phyloP scores from a whole-genome alignment of 2,113 vertebrate genomes.

The Lepisosteus osseus region DNA sequence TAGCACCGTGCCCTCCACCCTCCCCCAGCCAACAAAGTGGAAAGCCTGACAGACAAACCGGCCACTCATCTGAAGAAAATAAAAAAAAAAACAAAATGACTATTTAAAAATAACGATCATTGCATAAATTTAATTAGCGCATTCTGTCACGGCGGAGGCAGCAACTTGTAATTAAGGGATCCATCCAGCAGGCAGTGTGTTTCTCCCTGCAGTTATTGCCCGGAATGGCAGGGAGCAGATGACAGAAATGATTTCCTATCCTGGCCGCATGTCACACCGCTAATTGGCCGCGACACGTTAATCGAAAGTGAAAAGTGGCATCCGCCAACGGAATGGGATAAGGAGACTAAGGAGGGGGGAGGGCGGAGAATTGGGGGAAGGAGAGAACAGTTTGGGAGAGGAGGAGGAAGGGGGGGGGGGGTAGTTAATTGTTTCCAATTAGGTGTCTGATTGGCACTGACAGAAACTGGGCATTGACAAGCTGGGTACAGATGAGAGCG shows the following conservation, averaged over 20 bases:
- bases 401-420: constrained; percentile 23
- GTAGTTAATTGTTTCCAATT: constrained; percentile 80
- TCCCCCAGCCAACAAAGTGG: constrained; percentile 45
- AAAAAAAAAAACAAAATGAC: constrained; percentile 70
- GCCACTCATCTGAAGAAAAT: constrained; percentile 79
- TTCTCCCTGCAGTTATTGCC: constrained; percentile 35
- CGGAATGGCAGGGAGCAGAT: constrained; percentile 93
- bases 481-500: constrained; percentile 74
- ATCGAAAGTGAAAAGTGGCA: constrained; percentile 78
- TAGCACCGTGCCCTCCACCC: constrained; percentile 28
- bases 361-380: constrained; percentile 11
- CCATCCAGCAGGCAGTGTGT: constrained; percentile 22
- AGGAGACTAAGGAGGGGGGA: constrained; percentile 25
- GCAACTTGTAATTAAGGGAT: constrained; percentile 79
- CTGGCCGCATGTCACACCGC: constrained; percentile 78
- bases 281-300: constrained; percentile 88
- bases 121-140: constrained; percentile 99
- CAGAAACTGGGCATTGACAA: constrained; percentile 88
- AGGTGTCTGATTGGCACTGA: constrained; percentile 84
- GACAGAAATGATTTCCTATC: constrained; percentile 84
- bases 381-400: not conserved
- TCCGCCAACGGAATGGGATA: constrained; percentile 38
- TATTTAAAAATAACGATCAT: constrained; percentile 99
- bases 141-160: constrained; percentile 94
- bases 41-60: constrained; percentile 59